Base-by-base conservation (phyloP, 2,888 invertebrate genomes). In the Sisyra terminalis region DNA sequence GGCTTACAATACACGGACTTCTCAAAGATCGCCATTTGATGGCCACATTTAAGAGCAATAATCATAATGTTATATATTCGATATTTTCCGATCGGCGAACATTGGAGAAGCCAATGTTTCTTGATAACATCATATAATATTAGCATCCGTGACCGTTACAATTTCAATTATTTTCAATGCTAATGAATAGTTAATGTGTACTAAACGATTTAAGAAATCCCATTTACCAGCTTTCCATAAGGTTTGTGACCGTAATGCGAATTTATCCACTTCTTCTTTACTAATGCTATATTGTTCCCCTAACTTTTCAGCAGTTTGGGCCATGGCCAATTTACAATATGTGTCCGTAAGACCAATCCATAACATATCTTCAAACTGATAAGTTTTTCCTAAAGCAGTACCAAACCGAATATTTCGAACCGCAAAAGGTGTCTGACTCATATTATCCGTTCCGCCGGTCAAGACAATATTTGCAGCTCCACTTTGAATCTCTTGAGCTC, bases 371-470 rank as follows among this genome's bases (percentile, higher is more conserved):
- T 96, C 94, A 49, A 94, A 70, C 48, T 73, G 69, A 44, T 78
- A 71, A 50, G 75, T 79, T 15, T 65, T 62, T 0, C 96, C 96
- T 2, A 97, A 66, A 1, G 73, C 70, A 8, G 89, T 82, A 2
- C 97, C 97, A 64, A 90, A 97, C 16, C 97, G 71, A 3, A 87
- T 67, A 51, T 81, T 78, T 40, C 94, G 72, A 0, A 87, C 82
- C 1, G 81, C 73, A 61, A 82, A 92, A 0, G 97, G 97, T 1
- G 83, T 69, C 60, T 88, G 84, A 2, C 89, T 89, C 97, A 98
- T 97, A 61, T 84, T 96, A 56, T 98, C 97, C 3, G 82, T 76
- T 1, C 97, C 96, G 38, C 94, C 96, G 16, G 92, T 83, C 29
- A 97, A 60, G 1, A 86, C 84, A 44, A 97, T 75, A 52, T 84